These are phyloP conservation scores for Leptoteleia sp. DNA, from an alignment of 1,140 invertebrate genomes.

Conservation along the genomic window DNA sequence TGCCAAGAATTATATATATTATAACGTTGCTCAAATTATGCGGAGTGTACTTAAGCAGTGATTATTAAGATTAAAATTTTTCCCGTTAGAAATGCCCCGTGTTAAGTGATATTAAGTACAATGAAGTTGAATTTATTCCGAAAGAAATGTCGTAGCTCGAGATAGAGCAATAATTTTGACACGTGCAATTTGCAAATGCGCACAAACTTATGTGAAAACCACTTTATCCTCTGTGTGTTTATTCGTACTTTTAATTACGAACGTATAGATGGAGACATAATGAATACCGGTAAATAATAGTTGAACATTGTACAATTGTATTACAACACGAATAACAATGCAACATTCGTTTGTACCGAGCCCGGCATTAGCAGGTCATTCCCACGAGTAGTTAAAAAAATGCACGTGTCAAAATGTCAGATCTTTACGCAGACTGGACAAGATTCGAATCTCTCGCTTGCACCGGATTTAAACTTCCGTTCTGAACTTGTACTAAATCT, in stretches of 20 bases:
- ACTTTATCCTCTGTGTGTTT: background rate
- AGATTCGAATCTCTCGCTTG: slow-evolving; percentile 54
- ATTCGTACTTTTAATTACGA: background rate
- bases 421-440: slow-evolving; percentile 60
- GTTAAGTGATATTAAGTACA: no score
- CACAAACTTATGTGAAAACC: no score
- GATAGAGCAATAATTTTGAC: no score
- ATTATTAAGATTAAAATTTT: no score
- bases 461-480: slow-evolving; percentile 58
- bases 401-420: slow-evolving; percentile 55
- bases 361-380: slow-evolving; percentile 51
- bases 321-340: slow-evolving; percentile 40
- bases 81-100: no score
- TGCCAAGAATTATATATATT: no score
- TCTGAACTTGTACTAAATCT: slow-evolving; percentile 19
- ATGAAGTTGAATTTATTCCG: no score
- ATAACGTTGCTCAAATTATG: no score
- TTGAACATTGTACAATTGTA: background rate
- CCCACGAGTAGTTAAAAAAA: slow-evolving; percentile 46
- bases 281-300: slow-evolving; percentile 16
- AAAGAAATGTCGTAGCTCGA: no score
- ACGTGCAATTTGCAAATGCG: no score
- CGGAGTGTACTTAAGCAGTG: no score
- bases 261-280: background rate
- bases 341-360: slow-evolving; percentile 18